Evolutionary conservation across 53 echinoderm and acorn worm genomes (phyloP).

Genomic region (Actinopyga echinites): DNA sequence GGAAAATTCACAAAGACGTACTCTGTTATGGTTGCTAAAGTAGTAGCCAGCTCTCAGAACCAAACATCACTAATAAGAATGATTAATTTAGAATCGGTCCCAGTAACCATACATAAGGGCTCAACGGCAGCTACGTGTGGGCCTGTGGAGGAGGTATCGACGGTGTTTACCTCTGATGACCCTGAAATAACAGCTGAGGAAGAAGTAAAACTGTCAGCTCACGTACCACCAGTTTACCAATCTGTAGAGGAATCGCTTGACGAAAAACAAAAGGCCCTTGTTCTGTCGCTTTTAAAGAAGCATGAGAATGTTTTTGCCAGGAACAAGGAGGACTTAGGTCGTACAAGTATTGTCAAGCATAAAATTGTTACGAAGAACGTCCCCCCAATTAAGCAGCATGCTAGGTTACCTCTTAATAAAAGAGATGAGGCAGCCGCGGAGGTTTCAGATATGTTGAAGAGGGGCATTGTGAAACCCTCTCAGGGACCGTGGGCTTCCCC

Average conservation of each 20-base stretch:
- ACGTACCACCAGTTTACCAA: neutral
- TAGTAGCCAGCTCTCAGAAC: no score
- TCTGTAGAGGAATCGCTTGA: neutral
- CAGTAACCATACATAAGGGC: no score
- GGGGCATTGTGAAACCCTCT: neutral
- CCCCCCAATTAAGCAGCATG: neutral
- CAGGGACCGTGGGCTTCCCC: neutral
- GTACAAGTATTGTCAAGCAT: constrained; percentile 16
- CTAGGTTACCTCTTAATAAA: neutral
- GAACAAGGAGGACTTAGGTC: neutral
- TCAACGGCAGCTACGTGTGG: neutral
- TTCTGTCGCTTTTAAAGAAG: neutral
- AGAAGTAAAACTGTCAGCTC: neutral
- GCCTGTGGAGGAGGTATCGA: neutral
- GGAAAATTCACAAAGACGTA: no score
- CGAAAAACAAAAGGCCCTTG: neutral
- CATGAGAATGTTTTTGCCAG: no score
- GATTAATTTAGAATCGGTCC: no score
- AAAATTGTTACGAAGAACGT: neutral
- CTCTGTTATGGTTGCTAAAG: no score
- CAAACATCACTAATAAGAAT: no score
- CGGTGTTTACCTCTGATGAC: neutral
- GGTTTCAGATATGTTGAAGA: neutral
- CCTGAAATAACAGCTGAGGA: neutral
- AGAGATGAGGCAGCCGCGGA: neutral